Conservation (phyloP, 2,797 vertebrate genomes). For the Channallabes apus region DNA sequence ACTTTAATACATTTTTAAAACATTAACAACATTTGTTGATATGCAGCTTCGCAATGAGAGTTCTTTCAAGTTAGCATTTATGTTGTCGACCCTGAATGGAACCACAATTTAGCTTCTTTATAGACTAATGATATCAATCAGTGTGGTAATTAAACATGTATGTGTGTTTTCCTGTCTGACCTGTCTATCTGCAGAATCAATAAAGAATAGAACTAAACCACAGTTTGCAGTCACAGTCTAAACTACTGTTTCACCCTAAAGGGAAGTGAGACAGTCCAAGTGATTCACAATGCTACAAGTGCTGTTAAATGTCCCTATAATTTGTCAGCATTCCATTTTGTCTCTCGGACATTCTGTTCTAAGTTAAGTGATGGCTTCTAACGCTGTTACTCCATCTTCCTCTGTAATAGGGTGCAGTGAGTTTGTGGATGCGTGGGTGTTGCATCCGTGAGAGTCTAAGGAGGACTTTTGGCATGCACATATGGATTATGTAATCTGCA, state of each 20-base stretch:
- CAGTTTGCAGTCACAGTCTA: not conserved
- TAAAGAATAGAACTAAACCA: not conserved
- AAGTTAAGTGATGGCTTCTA: not conserved
- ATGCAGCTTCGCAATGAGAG: not conserved
- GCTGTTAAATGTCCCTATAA: conserved; percentile 16
- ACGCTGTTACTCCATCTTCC: not conserved
- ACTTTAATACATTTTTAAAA: not conserved
- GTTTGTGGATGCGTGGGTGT: not conserved
- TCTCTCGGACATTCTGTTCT: conserved; percentile 13
- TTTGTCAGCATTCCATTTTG: conserved; percentile 24
- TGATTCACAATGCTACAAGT: conserved; percentile 22
- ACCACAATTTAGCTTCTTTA: not conserved
- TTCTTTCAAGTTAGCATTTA: not conserved
- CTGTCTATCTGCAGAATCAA: not conserved
- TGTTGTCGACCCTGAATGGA: not conserved
- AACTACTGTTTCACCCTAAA: conserved; percentile 6
- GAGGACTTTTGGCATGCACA: not conserved
- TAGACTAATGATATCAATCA: not conserved
- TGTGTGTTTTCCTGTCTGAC: not conserved
- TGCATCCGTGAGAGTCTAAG: not conserved
- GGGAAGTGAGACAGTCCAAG: conserved; percentile 7
- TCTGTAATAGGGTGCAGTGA: not conserved
- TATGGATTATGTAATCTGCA: conserved; percentile 1
- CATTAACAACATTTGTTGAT: not conserved
- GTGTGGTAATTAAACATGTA: not conserved